Percentiles rank a stretch among this genome's conserved stretches.
phyloP scores from a whole-genome alignment of 2,797 vertebrate genomes.

The Syngnathus rostellatus region DNA sequence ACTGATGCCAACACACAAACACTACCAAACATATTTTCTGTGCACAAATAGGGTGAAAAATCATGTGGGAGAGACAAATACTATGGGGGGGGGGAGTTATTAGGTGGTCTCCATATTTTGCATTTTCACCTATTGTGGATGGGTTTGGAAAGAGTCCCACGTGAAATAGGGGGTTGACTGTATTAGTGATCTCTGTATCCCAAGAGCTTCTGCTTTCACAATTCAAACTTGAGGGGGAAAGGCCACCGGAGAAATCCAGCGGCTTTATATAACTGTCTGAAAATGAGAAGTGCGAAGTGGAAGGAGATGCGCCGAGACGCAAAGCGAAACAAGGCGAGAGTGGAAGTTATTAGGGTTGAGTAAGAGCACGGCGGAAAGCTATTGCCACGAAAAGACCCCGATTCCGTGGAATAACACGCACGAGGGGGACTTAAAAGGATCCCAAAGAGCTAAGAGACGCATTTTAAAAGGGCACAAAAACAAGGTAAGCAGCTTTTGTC shows the following conservation, averaged over 20 bases:
- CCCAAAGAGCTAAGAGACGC: too few relatives aligned
- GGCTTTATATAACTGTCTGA: constrained; percentile 19
- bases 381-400: background rate
- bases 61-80: too few relatives aligned
- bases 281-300: constrained; percentile 72
- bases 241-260: constrained; percentile 14
- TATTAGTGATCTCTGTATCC: background rate
- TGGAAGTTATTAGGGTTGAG: constrained; percentile 31
- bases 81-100: background rate
- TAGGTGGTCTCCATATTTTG: background rate
- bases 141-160: background rate
- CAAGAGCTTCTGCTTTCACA: background rate
- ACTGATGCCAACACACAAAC: background rate
- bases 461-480: background rate
- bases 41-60: too few relatives aligned
- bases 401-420: background rate
- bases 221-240: constrained; percentile 1
- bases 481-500: background rate
- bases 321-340: constrained; percentile 25
- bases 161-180: background rate
- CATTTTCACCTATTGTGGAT: background rate
- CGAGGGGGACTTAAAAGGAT: background rate
- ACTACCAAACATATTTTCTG: background rate
- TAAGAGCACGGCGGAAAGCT: background rate
- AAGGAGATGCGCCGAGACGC: background rate